Base-by-base conservation (phyloP, 2,888 invertebrate species). In the Nesidiocoris tenuis region DNA sequence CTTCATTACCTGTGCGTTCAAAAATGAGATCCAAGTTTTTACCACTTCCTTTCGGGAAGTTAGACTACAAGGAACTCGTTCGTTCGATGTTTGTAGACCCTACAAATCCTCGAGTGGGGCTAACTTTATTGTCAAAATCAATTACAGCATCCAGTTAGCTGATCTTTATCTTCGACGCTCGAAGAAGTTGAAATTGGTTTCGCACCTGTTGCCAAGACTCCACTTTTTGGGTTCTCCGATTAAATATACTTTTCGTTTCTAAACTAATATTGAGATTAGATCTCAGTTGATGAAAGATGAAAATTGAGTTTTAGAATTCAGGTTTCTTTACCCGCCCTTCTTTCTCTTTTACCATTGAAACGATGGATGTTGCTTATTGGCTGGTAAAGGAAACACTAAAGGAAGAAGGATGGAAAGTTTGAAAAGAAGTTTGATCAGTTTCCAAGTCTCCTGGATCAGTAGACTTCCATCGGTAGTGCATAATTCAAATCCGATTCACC, bases 151-250 rank as follows among this genome's bases (percentile, higher is more conserved):
- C 39, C 65, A 23, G 25, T 65, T 39, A 39, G 39, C 63, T 63
- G 25, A 63, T 63, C 23, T 25, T n/a, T n/a, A n/a, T 39, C 39
- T 39, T 65, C 65, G 25, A 39, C 65, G 65, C 39, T 25, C 39
- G 19, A 70, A 25, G 59, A 70, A 70, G 70, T 70, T 70, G 59
- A 70, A 65, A 70, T 70, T 70, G 57, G 70, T 57, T 70, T 23
- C 59, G 57, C 70, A 70, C 70, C 59, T 70, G 70, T 59, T 70
- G 70, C 70, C 24, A 16, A 22, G 59, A 57, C 18, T 54, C 59
- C 17, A 18, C 24, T 24, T 17, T 39, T 23, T 22, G 21, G 61
- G 59, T 24, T 24, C 23, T n/a, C 25, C 70, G 70, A 70, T 70
- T 59, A 59, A 70, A 70, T 70, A 70, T 23, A 24, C 70, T 70